phyloP scores from a whole-genome alignment of 2,113 vertebrate genomes.

The Sebastes schlegelii region DNA sequence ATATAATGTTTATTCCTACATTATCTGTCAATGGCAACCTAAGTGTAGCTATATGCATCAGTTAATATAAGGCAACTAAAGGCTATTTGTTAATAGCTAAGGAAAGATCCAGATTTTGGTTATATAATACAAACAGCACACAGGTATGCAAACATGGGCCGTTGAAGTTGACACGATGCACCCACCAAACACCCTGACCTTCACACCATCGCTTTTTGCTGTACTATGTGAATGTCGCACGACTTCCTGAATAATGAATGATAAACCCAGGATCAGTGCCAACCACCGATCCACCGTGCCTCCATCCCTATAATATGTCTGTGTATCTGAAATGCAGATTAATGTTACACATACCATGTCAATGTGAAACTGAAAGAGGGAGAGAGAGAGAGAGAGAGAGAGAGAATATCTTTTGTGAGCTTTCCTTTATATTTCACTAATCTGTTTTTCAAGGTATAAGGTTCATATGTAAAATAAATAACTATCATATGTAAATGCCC shows the following conservation, averaged over 20 bases:
- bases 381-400: neutral
- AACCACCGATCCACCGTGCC: neutral
- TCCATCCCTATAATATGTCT: neutral
- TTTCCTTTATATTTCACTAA: constrained; percentile 17
- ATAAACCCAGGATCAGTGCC: neutral
- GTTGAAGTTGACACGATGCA: neutral
- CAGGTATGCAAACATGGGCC: neutral
- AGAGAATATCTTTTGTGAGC: neutral
- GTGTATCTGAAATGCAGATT: constrained; percentile 4
- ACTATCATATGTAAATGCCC: constrained; percentile 54
- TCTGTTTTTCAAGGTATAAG: constrained; percentile 35
- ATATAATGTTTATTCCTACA: neutral
- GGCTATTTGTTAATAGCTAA: neutral
- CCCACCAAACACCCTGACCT: neutral
- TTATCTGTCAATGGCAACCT: neutral
- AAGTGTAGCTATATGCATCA: too few relatives aligned
- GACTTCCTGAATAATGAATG: constrained; percentile 9
- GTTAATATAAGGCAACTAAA: neutral
- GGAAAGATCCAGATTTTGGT: neutral
- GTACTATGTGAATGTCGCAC: neutral
- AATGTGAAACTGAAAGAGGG: neutral
- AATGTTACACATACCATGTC: neutral
- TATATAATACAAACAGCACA: neutral
- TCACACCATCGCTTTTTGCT: neutral
- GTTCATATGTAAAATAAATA: constrained; percentile 47